phyloP scores from a whole-genome alignment of 2,888 invertebrate species.

The Deroplatys truncata region DNA sequence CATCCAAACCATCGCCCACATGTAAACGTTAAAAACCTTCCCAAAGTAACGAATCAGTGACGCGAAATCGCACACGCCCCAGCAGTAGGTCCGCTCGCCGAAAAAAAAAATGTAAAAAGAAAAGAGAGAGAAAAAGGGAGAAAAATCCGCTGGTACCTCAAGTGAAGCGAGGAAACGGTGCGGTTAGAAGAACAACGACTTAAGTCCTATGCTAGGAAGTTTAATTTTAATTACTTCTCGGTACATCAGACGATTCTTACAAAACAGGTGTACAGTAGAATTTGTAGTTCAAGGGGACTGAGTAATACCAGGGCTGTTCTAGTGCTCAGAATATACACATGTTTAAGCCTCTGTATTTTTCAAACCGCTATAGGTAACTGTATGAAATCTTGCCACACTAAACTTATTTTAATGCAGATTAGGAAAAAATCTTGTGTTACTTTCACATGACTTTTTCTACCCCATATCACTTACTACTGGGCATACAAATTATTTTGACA shows the following conservation, averaged over 20 bases:
- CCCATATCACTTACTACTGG: no score
- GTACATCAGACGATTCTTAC: not conserved
- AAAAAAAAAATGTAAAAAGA: not conserved
- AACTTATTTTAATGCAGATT: no score
- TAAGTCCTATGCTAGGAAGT: not conserved
- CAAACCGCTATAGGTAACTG: no score
- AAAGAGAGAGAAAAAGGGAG: not conserved
- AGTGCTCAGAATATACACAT: no score
- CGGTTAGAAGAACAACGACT: not conserved
- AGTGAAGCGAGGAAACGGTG: conserved; percentile 7
- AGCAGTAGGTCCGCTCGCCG: not conserved
- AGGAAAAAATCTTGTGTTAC: no score
- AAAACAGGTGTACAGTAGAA: no score
- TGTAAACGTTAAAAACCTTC: conserved; percentile 17
- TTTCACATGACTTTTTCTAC: no score
- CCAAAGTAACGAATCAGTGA: conserved; percentile 21
- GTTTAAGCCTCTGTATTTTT: no score
- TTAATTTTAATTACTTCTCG: not conserved
- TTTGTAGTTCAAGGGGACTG: no score
- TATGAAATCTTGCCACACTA: no score
- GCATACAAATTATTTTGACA: no score
- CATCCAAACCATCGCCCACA: conserved; percentile 14
- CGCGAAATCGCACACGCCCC: conserved; percentile 9
- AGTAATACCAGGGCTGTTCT: no score
- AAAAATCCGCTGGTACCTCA: not conserved